Evolutionary conservation across 2,797 vertebrate genomes (phyloP), one percentile per base, ranked within the genome.

Genomic region (Rhynchotus rufescens): DNA sequence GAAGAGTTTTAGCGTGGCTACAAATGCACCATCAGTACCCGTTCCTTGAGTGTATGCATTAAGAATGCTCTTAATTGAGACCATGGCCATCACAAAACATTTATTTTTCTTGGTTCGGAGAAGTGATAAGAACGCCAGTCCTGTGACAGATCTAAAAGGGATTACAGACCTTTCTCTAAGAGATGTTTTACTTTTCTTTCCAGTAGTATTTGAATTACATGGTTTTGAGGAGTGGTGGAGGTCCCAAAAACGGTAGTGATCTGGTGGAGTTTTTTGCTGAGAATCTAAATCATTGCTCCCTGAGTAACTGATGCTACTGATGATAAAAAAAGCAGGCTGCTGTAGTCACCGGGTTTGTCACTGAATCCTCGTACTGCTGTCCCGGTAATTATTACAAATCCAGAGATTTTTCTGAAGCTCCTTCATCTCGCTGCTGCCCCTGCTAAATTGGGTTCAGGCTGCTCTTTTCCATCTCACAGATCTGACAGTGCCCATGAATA

Each of bases 1-100:
- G 56, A 83, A 80, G 77, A 91, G 64, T 80, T 93, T 85, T 82
- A 26, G 69, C 59, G 5, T 4, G 22, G 71, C 84, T 94, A 59
- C 54, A 76, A 83, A 80, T 60, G n/a, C 3, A 1, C 68, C 72
- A 82, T 89, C 79, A 76, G 34, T 42, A 40, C 49, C 22, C 26
- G 16, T 80, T 59, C 62, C 52, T 72, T 76, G 45, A 77, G 81
- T 25, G 49, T 56, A 7, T 26, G 38, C 76, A 76, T 75, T 74
- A 47, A 87, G 73, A 71, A 87, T 87, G 60, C 67, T 90, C 45
- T 47, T 90, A 3, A 2, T 52, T 80, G 81, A 44, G 56, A 73
- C 88, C 42, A 13, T 83, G 69, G 57, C 83, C 45, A 56, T 86
- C 68, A 47, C 2, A 3, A 66, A 61, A 17, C 42, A 21, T 15